Evolutionary conservation across 2,797 vertebrate genomes (phyloP), one percentile per base, ranked within the genome.

Genomic region (Varecia variegata): DNA sequence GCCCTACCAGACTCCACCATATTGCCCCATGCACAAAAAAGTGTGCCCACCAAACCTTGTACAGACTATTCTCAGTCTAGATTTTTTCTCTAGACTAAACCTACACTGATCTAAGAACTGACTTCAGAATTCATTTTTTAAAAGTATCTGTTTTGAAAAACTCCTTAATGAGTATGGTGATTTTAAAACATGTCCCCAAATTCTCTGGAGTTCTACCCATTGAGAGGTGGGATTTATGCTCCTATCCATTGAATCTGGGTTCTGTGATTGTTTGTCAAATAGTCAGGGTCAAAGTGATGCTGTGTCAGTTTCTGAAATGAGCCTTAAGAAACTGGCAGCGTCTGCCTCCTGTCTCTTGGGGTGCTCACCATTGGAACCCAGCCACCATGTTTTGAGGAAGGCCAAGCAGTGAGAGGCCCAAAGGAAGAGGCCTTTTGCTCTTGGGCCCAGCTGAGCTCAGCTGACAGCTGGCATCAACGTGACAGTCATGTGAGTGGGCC

Each of bases 351-450:
- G 18, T 45, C 35, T 95, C 27, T 56, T 70, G 40, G 30, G 47
- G 54, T 62, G 32, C 4, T 74, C 58, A 20, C 2, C 50, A 25
- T 56, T 76, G 54, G n/a, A 96, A 87, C 0, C 0, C 71, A 92
- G 45, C 68, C 56, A 54, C 58, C 85, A 88, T 65, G 50, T 90
- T 90, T 74, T 93, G 35, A 96, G 74, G 85, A 77, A 88, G 71
- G 25, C 71, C 18, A 67, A 88, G 82, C 15, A 82, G 45, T 21
- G 30, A 82, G 67, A 81, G 25, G 47, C 25, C 14, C 68, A 82
- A 47, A 38, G 47, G 40, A 93, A 85, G 54, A 84, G n/a, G 54
- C 14, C 32, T 7, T 76, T 54, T 25, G 8, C 60, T 77, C 25
- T 43, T 3, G 30, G 35, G 62, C 12, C 32, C 30, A 62, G 12